These are phyloP conservation scores for Paguma larvata DNA, from an alignment of 2,797 vertebrate genomes.

Conservation along the genomic window DNA sequence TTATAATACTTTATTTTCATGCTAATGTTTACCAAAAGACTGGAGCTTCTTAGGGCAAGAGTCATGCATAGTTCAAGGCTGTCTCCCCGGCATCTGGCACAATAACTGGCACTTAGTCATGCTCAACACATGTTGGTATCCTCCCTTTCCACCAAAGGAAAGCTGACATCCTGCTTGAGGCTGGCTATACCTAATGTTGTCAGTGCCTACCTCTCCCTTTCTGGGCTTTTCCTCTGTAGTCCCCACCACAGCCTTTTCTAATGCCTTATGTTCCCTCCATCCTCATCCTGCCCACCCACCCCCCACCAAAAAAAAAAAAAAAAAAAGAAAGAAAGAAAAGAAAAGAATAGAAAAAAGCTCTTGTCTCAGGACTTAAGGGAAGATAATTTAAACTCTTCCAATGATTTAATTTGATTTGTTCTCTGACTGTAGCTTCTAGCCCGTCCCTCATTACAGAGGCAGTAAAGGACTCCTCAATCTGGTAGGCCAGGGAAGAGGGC, in stretches of 20 bases:
- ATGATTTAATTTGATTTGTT: not conserved
- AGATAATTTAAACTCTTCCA: not conserved
- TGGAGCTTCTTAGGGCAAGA: not conserved
- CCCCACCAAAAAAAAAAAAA: not conserved
- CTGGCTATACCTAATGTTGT: not conserved
- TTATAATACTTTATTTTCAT: slow-evolving; percentile 25
- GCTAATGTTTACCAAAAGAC: not conserved
- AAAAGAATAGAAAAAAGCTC: not conserved
- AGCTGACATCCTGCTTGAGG: not conserved
- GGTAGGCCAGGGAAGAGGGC: not conserved
- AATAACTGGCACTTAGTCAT: not conserved
- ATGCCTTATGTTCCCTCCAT: not conserved
- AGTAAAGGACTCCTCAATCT: not conserved
- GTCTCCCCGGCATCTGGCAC: not conserved
- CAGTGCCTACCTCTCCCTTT: not conserved
- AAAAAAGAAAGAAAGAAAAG: not conserved
- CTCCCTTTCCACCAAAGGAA: not conserved
- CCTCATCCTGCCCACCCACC: not conserved
- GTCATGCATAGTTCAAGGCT: not conserved
- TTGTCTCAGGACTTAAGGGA: not conserved
- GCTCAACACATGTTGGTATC: not conserved
- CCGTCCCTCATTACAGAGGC: not conserved
- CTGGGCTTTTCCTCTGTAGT: not conserved
- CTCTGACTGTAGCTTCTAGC: not conserved
- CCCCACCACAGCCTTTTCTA: not conserved